Conservation (phyloP, 2,113 vertebrate genomes). For the Rhineura floridana region DNA sequence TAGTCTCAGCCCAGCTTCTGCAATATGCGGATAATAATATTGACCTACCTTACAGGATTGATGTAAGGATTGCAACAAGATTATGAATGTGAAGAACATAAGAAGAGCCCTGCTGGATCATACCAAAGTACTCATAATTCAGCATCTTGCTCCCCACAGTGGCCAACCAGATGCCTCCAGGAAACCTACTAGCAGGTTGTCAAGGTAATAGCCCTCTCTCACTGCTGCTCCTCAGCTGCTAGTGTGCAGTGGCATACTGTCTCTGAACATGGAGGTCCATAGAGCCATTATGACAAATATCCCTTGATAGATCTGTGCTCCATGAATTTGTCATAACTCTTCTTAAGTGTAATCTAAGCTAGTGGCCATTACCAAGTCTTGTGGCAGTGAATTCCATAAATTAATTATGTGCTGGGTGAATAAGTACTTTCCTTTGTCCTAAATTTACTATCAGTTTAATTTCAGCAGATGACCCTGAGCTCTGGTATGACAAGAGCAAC, state of each 20-base stretch:
- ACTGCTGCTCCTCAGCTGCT: background rate
- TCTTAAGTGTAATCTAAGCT: background rate
- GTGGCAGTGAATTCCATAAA: background rate
- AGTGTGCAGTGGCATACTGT: background rate
- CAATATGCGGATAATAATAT: background rate
- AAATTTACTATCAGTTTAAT: background rate
- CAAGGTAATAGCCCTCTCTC: background rate
- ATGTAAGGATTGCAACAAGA: background rate
- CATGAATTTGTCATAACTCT: background rate
- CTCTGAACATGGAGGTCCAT: background rate
- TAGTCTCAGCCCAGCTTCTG: background rate
- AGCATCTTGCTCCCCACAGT: background rate
- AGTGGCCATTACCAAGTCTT: background rate
- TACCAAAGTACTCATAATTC: background rate
- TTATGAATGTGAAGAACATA: background rate
- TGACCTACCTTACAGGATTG: background rate
- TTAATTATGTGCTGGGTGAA: background rate
- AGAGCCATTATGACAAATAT: background rate
- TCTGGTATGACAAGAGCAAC: too few relatives aligned
- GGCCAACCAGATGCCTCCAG: background rate
- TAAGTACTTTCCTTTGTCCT: background rate
- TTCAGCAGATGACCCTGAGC: too few relatives aligned
- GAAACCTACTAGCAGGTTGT: background rate
- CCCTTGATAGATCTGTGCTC: background rate
- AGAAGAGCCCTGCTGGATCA: background rate